phyloP scores from a whole-genome alignment of 2,888 invertebrate genomes.

The Melitaea athalia region DNA sequence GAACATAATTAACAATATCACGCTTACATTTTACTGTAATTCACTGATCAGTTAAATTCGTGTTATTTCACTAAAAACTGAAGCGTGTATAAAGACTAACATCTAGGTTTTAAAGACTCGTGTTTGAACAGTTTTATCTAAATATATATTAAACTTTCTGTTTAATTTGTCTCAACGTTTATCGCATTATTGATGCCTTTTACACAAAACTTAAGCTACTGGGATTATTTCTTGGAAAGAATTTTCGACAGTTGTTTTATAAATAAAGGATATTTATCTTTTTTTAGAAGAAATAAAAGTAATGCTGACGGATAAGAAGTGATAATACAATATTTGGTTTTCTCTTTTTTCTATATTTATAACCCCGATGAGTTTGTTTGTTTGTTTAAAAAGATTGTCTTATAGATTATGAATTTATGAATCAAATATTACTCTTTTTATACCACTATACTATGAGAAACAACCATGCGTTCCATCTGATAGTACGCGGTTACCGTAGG shows the following conservation, averaged over 20 bases:
- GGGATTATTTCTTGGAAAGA: conserved; percentile 12
- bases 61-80: conserved; percentile 30
- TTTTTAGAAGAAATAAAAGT: not conserved
- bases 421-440: too few relatives aligned
- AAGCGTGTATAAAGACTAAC: conserved; percentile 17
- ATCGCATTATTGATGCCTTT: conserved; percentile 37
- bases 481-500: too few relatives aligned
- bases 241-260: not conserved
- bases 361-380: too few relatives aligned
- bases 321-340: not conserved
- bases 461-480: too few relatives aligned
- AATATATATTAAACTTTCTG: conserved; percentile 26
- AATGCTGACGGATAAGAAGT: too few relatives aligned
- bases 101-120: conserved; percentile 20
- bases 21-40: conserved; percentile 33
- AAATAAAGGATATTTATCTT: not conserved
- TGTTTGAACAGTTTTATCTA: conserved; percentile 33
- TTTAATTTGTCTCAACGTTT: conserved; percentile 19
- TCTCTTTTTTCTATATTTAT: too few relatives aligned
- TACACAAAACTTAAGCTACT: conserved; percentile 28
- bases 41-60: conserved; percentile 19
- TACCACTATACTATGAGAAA: too few relatives aligned
- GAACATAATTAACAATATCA: too few relatives aligned
- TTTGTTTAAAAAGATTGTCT: too few relatives aligned
- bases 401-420: too few relatives aligned